Evolutionary conservation across 2,888 invertebrate genomes (phyloP).

Genomic region (Monochamus alternatus): DNA sequence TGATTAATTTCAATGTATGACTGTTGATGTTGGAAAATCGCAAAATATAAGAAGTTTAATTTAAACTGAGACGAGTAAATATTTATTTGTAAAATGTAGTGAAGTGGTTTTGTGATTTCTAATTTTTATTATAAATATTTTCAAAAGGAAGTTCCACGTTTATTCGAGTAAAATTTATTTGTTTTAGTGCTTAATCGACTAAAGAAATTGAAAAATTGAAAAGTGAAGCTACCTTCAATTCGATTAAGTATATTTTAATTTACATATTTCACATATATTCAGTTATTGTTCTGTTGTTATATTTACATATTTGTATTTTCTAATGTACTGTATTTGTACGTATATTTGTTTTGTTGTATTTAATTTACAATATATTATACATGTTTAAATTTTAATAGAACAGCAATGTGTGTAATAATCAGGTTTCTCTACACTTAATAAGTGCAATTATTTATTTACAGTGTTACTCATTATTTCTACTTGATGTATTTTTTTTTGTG

Average conservation of each 20-base stretch:
- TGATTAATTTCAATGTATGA: conserved; percentile 31
- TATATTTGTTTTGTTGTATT: conserved; percentile 20
- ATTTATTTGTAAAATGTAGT: conserved; percentile 17
- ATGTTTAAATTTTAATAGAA: conserved; percentile 8
- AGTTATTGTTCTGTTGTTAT: conserved; percentile 22
- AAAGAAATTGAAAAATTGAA: neutral
- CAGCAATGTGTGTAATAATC: conserved; percentile 16
- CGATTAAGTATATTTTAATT: neutral
- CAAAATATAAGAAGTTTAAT: conserved; percentile 12
- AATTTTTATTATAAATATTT: conserved; percentile 41
- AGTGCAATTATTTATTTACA: conserved; percentile 29
- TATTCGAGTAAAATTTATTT: conserved; percentile 3
- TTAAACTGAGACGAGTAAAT: neutral
- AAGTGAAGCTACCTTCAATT: conserved; percentile 16
- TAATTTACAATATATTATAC: neutral
- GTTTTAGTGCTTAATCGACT: neutral
- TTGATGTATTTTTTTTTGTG: neutral
- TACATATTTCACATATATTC: conserved; percentile 5
- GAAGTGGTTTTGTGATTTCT: conserved; percentile 28
- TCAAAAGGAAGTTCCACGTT: conserved; percentile 43
- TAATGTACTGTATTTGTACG: conserved; percentile 14
- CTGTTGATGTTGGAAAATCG: conserved; percentile 20
- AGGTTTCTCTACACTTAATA: conserved; percentile 11
- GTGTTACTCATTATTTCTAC: neutral
- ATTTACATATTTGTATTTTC: conserved; percentile 20